Evolutionary conservation across 2,888 invertebrate genomes (phyloP).

Genomic region (Drosophila meridiana): DNA sequence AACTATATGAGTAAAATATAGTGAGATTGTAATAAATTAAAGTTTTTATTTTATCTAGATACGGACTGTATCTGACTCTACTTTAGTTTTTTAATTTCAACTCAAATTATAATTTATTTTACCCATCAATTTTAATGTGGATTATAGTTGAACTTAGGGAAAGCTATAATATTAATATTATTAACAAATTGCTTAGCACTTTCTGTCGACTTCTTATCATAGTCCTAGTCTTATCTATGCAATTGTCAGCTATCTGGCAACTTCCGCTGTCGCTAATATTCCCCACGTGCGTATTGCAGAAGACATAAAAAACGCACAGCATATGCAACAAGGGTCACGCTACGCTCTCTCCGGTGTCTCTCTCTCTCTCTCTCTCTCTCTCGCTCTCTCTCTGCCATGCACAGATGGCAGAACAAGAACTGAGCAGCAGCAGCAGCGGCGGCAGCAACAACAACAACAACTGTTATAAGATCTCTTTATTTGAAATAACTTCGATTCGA

Average conservation of each 20-base stretch:
- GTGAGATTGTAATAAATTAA: not conserved
- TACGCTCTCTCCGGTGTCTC: slow-evolving; percentile 27
- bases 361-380: slow-evolving; percentile 19
- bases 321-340: slow-evolving; percentile 66
- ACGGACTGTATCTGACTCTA: not conserved
- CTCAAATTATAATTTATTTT: not conserved
- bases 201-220: too few species aligned
- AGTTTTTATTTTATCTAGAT: not conserved
- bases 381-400: not conserved
- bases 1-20: not conserved
- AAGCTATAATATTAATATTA: not conserved
- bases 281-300: slow-evolving; percentile 53
- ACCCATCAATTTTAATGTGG: not conserved
- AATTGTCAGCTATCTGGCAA: slow-evolving; percentile 38
- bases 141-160: not conserved
- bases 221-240: not conserved
- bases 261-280: slow-evolving; percentile 12
- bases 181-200: not conserved
- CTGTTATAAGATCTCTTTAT: slow-evolving; percentile 62
- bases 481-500: slow-evolving; percentile 62
- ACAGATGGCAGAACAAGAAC: slow-evolving; percentile 33
- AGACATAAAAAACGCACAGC: slow-evolving; percentile 14
- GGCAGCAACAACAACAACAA: slow-evolving; percentile 15
- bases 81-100: not conserved
- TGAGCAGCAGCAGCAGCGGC: slow-evolving; percentile 21